Evolutionary conservation across 1,140 invertebrate species (phyloP).

Genomic region (Archegozetes longisetosus): DNA sequence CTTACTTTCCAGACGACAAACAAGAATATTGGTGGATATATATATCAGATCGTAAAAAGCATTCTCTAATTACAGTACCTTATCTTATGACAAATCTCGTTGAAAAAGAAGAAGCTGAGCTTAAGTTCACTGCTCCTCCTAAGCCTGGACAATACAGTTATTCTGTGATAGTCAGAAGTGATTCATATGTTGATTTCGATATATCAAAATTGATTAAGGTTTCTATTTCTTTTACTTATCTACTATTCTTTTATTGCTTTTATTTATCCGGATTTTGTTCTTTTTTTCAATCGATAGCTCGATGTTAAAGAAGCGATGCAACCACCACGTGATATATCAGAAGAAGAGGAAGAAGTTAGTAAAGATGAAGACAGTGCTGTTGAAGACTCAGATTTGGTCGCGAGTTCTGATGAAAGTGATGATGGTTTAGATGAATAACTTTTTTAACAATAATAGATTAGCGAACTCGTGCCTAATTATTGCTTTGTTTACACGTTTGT

Average conservation of each 20-base stretch:
- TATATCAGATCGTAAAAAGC: constrained; percentile 81
- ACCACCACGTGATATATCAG: constrained; percentile 89
- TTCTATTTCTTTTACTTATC: too few relatives aligned
- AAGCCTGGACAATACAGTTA: constrained; percentile 85
- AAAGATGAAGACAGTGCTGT: constrained; percentile 37
- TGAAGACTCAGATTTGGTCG: constrained; percentile 27
- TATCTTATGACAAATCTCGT: constrained; percentile 55
- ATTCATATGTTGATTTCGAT: constrained; percentile 80
- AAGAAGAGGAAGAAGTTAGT: constrained; percentile 62
- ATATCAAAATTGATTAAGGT: constrained; percentile 77
- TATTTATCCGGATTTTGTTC: neutral
- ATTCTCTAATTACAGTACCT: constrained; percentile 71
- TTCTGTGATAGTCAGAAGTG: constrained; percentile 79
- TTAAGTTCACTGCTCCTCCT: constrained; percentile 86
- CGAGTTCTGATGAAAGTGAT: constrained; percentile 16
- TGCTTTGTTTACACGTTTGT: too few relatives aligned
- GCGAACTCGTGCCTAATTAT: too few relatives aligned
- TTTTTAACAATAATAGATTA: too few relatives aligned
- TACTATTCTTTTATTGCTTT: neutral
- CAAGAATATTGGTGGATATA: constrained; percentile 99
- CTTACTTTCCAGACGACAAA: constrained; percentile 87
- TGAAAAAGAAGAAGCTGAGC: constrained; percentile 46
- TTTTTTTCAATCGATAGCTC: constrained; percentile 37
- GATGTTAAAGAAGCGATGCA: constrained; percentile 92
- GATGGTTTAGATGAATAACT: neutral